These are phyloP conservation scores for Neoascia interrupta DNA, from an alignment of 2,888 invertebrate genomes.

Conservation along the genomic window DNA sequence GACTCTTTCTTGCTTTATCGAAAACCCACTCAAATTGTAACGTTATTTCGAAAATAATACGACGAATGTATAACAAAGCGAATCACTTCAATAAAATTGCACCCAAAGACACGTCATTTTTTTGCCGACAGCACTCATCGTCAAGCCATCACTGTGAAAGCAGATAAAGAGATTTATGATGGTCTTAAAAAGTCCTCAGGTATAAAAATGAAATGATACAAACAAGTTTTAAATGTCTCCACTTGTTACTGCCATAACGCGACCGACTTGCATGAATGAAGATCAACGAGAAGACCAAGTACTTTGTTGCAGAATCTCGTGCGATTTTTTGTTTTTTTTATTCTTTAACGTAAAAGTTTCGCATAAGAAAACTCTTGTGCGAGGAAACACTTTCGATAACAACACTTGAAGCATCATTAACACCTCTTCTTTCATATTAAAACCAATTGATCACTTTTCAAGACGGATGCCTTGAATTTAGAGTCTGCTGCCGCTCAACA, in stretches of 20 bases:
- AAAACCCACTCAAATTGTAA: no score
- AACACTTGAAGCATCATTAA: constrained; percentile 62
- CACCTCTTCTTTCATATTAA: constrained; percentile 42
- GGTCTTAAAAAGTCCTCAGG: constrained; percentile 36
- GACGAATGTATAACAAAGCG: neutral
- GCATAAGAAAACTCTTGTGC: constrained; percentile 49
- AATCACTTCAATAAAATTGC: constrained; percentile 1
- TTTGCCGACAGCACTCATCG: constrained; percentile 7
- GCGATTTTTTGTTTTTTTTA: constrained; percentile 1
- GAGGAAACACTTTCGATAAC: constrained; percentile 58
- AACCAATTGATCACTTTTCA: constrained; percentile 35
- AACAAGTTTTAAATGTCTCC: constrained; percentile 20
- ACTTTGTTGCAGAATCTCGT: constrained; percentile 41
- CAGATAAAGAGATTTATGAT: constrained; percentile 54
- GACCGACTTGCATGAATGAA: constrained; percentile 18
- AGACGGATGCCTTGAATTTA: neutral
- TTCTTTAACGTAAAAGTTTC: neutral
- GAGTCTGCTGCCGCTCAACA: no score
- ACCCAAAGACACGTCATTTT: neutral
- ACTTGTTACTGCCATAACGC: constrained; percentile 26
- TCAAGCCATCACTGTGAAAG: constrained; percentile 3
- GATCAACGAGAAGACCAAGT: constrained; percentile 16
- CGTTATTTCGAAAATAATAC: no score
- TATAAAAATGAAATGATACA: constrained; percentile 16
- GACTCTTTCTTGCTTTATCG: no score